phyloP scores from a whole-genome alignment of 2,797 vertebrate genomes.

The Peromyscus eremicus region DNA sequence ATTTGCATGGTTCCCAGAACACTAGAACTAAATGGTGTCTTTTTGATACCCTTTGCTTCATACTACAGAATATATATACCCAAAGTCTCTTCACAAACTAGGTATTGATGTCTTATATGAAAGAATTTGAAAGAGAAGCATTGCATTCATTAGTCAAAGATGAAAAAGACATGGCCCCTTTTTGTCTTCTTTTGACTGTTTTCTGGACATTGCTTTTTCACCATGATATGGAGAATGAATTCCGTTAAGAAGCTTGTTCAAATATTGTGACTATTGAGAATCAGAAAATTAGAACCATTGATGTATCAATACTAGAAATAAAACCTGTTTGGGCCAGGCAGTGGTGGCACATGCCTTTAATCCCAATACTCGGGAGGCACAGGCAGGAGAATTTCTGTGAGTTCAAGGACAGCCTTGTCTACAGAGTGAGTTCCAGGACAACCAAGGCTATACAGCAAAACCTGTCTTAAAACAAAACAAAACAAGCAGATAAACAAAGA shows the following conservation, averaged over 20 bases:
- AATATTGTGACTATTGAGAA: neutral
- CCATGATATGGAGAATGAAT: neutral
- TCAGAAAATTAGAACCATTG: conserved; percentile 23
- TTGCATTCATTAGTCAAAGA: neutral
- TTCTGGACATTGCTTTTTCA: neutral
- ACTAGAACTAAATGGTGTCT: neutral
- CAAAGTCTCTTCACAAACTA: neutral
- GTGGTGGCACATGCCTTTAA: neutral
- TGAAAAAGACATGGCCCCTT: neutral
- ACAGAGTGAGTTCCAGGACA: neutral
- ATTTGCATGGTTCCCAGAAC: neutral
- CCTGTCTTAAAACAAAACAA: neutral
- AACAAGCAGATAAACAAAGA: neutral
- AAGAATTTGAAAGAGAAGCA: neutral
- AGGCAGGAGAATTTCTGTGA: neutral
- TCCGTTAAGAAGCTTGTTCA: neutral
- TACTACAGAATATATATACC: neutral
- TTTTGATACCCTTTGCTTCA: conserved; percentile 24
- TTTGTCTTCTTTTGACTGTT: neutral
- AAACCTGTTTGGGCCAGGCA: neutral
- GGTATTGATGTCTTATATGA: neutral
- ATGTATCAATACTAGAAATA: conserved; percentile 35
- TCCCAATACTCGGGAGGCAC: neutral
- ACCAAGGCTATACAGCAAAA: neutral
- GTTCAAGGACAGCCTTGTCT: neutral